Evolutionary conservation across 2,888 invertebrate species (phyloP).

Genomic region (Loripinus fragilis): DNA sequence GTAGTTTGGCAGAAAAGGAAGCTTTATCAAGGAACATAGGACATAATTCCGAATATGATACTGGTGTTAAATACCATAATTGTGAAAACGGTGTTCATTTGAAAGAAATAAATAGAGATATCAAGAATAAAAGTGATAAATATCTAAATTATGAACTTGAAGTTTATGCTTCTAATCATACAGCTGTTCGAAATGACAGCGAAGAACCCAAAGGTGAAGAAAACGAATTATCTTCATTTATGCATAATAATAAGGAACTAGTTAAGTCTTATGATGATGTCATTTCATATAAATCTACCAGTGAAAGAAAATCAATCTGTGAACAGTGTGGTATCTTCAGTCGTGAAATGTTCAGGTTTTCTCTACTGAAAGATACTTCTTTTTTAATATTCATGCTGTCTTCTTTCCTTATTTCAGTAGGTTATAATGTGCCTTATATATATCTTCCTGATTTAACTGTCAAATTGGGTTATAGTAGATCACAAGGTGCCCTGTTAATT

Average conservation of each 20-base stretch:
- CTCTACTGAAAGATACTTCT: constrained; percentile 12
- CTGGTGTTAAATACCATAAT: not conserved
- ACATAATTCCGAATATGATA: not conserved
- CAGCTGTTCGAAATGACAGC: not conserved
- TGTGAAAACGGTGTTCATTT: not conserved
- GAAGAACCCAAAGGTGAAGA: not conserved
- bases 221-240: not conserved
- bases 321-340: not conserved
- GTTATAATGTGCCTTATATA: constrained; percentile 5
- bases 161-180: not conserved
- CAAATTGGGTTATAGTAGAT: not conserved
- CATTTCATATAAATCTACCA: not conserved
- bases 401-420: not conserved
- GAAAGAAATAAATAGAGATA: not conserved
- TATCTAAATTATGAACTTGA: not conserved
- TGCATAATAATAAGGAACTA: not conserved
- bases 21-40: not conserved
- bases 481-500: constrained; percentile 7
- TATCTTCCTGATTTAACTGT: constrained; percentile 13
- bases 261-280: not conserved
- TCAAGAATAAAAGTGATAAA: not conserved
- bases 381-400: constrained; percentile 10
- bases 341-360: not conserved
- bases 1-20: not conserved
- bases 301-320: not conserved